Percentiles rank a stretch among this genome's conserved stretches.
Evolutionary conservation across 2,888 invertebrate genomes (phyloP).

Genomic region (Amaurobius ferox): DNA sequence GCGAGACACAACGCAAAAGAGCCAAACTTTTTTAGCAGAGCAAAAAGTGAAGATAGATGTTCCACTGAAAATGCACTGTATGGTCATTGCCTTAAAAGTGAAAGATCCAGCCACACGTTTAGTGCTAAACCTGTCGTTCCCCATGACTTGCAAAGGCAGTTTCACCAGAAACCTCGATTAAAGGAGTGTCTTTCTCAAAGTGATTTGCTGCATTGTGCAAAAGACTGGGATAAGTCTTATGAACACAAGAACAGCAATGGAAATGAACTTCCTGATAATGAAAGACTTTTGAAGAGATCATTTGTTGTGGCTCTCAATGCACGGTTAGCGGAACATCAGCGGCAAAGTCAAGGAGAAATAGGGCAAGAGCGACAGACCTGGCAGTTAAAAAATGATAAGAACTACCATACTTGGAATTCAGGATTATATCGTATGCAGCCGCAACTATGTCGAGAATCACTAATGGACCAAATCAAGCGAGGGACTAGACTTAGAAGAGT

Average conservation of each 20-base stretch:
- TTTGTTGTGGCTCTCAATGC: constrained; percentile 80
- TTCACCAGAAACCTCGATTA: constrained; percentile 44
- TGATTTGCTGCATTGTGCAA: constrained; percentile 40
- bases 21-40: background rate
- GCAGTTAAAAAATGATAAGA: constrained; percentile 50
- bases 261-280: constrained; percentile 35
- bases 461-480: constrained; percentile 95
- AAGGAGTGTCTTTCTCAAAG: constrained; percentile 49
- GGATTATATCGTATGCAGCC: constrained; percentile 83
- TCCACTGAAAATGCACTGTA: constrained; percentile 31
- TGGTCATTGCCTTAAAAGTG: constrained; percentile 32
- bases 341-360: constrained; percentile 27
- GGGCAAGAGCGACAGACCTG: constrained; percentile 44
- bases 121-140: constrained; percentile 47
- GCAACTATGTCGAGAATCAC: constrained; percentile 87
- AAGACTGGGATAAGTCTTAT: constrained; percentile 42
- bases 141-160: constrained; percentile 43
- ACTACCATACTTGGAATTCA: constrained; percentile 82
- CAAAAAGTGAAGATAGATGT: constrained; percentile 10
- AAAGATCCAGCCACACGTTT: constrained; percentile 44
- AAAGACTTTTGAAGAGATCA: constrained; percentile 47
- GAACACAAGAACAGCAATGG: constrained; percentile 42
- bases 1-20: background rate
- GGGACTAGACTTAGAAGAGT: constrained; percentile 88
- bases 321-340: constrained; percentile 80